These are phyloP conservation scores for Pterocles gutturalis DNA, from an alignment of 2,113 vertebrate genomes.

Conservation along the genomic window DNA sequence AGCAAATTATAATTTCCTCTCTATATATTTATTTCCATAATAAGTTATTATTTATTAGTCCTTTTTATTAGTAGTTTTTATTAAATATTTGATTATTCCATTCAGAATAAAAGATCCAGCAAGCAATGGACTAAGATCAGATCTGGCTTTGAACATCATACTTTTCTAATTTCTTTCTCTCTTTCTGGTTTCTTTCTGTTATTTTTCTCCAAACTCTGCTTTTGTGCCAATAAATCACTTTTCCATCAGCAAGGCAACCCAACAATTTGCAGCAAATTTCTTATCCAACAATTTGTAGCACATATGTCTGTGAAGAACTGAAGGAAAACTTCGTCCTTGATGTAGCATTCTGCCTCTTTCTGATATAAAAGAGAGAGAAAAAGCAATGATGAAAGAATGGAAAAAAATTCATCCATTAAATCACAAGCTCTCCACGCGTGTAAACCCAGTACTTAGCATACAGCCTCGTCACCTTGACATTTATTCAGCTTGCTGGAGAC, in stretches of 20 bases:
- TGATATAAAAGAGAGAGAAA: not conserved
- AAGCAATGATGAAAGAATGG: slow-evolving; percentile 33
- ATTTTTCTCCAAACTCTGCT: not conserved
- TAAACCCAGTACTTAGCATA: slow-evolving; percentile 50
- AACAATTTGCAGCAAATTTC: not conserved
- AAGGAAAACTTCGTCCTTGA: not conserved
- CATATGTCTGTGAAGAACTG: not conserved
- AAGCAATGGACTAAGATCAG: not conserved
- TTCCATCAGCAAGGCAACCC: not conserved
- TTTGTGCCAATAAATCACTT: not conserved
- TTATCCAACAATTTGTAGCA: not conserved
- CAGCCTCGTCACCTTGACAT: slow-evolving; percentile 65
- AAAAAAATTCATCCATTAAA: slow-evolving; percentile 47
- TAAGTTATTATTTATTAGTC: not conserved
- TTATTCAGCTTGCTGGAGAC: slow-evolving; percentile 67
- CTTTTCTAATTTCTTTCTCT: not conserved
- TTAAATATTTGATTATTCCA: not conserved
- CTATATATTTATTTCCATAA: no score
- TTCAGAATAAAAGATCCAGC: not conserved
- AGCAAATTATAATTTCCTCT: not conserved
- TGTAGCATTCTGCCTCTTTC: not conserved
- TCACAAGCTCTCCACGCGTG: not conserved
- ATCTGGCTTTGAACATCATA: not conserved
- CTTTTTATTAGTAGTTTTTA: not conserved
- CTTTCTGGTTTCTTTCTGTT: not conserved